Conservation (phyloP, 2,797 vertebrate species). For the Buphagus erythrorhynchus region DNA sequence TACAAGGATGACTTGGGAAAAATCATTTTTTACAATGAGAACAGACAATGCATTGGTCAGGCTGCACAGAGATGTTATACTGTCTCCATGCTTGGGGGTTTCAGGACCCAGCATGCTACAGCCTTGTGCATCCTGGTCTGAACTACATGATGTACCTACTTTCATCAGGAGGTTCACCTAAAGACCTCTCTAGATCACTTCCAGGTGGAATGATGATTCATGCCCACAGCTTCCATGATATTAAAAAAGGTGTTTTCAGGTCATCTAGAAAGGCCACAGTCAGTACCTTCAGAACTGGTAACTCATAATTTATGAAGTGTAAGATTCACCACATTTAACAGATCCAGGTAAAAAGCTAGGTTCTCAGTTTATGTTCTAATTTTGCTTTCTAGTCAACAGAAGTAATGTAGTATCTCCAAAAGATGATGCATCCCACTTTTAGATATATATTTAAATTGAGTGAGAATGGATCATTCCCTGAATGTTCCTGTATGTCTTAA, state of each 20-base stretch:
- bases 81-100: background rate
- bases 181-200: background rate
- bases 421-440: background rate
- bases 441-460: background rate
- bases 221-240: background rate
- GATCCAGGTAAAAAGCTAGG: background rate
- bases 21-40: background rate
- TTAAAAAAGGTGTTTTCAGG: background rate
- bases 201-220: background rate
- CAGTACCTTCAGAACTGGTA: background rate
- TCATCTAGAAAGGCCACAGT: background rate
- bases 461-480: background rate
- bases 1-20: background rate
- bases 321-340: background rate
- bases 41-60: background rate
- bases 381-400: background rate
- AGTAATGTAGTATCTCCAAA: background rate
- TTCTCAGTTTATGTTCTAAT: background rate
- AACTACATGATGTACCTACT: background rate
- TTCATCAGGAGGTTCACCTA: background rate
- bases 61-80: background rate
- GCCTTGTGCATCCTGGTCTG: background rate
- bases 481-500: background rate
- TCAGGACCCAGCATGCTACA: background rate
- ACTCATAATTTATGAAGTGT: background rate